Evolutionary conservation across 2,797 vertebrate species (phyloP).

Genomic region (Macropus fuliginosus): DNA sequence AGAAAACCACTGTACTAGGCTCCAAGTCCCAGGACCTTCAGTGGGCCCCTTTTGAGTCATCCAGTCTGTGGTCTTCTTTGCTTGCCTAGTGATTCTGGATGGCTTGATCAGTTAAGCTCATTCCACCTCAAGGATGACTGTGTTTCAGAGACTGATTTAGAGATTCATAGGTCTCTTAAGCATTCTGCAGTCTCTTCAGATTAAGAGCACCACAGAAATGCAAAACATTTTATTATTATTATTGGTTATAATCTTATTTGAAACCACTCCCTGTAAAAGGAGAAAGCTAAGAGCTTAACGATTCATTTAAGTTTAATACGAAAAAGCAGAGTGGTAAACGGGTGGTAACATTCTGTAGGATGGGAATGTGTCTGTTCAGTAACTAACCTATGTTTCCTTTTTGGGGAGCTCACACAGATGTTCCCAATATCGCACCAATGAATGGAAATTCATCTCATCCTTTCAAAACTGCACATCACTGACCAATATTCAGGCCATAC

Average conservation of each 20-base stretch:
- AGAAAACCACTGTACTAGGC: slow-evolving; percentile 6
- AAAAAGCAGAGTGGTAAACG: slow-evolving; percentile 18
- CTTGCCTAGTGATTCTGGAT: slow-evolving; percentile 29
- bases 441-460: slow-evolving; percentile 58
- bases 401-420: slow-evolving; percentile 52
- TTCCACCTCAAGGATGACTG: slow-evolving; percentile 9
- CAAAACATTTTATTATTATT: not conserved
- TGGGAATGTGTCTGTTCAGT: not conserved
- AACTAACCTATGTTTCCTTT: not conserved
- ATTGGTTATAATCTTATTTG: slow-evolving; percentile 30
- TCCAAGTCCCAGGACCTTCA: not conserved
- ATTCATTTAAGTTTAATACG: slow-evolving; percentile 33
- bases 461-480: slow-evolving; percentile 73
- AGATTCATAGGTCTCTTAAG: slow-evolving; percentile 23
- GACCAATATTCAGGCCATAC: slow-evolving; percentile 68
- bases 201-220: slow-evolving; percentile 33
- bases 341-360: not conserved
- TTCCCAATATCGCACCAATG: slow-evolving; percentile 60
- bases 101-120: not conserved
- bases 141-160: slow-evolving; percentile 30
- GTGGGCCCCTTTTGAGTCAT: not conserved
- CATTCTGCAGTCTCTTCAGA: slow-evolving; percentile 29
- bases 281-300: slow-evolving; percentile 49
- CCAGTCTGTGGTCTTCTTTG: slow-evolving; percentile 29
- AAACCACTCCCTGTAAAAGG: slow-evolving; percentile 42